Evolutionary conservation across 2,888 invertebrate genomes (phyloP).

Genomic region (Tenodera sinensis): DNA sequence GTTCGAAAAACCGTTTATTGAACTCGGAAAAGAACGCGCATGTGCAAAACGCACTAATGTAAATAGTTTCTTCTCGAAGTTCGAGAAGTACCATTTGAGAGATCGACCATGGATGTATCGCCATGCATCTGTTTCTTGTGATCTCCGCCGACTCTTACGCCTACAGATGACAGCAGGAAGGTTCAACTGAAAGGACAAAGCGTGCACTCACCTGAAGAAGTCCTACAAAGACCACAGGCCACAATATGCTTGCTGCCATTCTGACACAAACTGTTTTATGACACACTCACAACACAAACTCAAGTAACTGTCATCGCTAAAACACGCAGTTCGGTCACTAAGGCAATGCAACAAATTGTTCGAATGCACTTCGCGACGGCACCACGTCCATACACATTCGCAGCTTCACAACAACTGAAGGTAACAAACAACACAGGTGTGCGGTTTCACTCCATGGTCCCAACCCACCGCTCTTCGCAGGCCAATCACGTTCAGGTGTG

Average conservation of each 20-base stretch:
- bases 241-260: background rate
- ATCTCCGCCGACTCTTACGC: background rate
- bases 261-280: background rate
- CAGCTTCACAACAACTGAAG: slow-evolving; percentile 1
- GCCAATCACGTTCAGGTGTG: background rate
- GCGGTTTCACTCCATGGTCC: background rate
- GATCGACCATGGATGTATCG: no score
- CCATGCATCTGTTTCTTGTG: no score
- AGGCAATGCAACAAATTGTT: background rate
- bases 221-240: background rate
- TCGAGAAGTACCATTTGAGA: no score
- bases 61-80: no score
- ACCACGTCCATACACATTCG: background rate
- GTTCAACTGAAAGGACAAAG: background rate
- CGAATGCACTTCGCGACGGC: background rate
- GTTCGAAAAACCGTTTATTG: background rate
- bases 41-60: background rate
- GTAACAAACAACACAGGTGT: background rate
- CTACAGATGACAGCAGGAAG: background rate
- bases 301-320: background rate
- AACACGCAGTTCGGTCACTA: background rate
- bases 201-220: background rate
- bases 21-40: background rate
- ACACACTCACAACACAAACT: background rate
- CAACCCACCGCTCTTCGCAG: background rate